Evolutionary conservation across 2,888 invertebrate genomes (phyloP).

Genomic region (Antheraea assamensis): DNA sequence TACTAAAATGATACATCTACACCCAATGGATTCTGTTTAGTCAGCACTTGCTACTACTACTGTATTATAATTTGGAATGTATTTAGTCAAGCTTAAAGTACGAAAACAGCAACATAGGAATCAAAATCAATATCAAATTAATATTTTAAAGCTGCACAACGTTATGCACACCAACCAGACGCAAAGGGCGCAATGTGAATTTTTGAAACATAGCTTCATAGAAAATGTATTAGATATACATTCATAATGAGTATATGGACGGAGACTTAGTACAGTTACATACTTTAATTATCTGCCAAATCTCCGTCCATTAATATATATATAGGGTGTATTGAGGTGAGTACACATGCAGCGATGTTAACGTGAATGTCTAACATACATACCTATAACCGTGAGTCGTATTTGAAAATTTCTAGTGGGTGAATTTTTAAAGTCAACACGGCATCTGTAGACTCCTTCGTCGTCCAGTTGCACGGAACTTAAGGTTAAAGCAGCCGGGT

Average conservation of each 20-base stretch:
- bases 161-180: neutral
- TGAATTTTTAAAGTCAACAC: constrained; percentile 94
- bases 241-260: neutral
- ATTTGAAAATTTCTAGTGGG: constrained; percentile 94
- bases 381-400: constrained; percentile 94
- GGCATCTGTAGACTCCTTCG: constrained; percentile 92
- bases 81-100: neutral
- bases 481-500: constrained; percentile 90
- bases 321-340: neutral
- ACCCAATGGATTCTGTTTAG: too few species aligned
- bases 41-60: too few species aligned
- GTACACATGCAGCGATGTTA: neutral
- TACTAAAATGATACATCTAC: too few species aligned
- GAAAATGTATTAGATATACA: neutral
- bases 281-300: neutral
- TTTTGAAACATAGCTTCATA: neutral
- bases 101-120: neutral
- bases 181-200: neutral
- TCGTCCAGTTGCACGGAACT: constrained; percentile 93
- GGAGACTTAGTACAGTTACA: neutral
- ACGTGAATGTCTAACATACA: constrained; percentile 61
- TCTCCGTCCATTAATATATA: too few species aligned
- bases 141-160: neutral
- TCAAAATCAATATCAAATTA: neutral
- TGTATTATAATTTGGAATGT: neutral